phyloP scores from a whole-genome alignment of 1,140 invertebrate species.

The Bombus picipes region DNA sequence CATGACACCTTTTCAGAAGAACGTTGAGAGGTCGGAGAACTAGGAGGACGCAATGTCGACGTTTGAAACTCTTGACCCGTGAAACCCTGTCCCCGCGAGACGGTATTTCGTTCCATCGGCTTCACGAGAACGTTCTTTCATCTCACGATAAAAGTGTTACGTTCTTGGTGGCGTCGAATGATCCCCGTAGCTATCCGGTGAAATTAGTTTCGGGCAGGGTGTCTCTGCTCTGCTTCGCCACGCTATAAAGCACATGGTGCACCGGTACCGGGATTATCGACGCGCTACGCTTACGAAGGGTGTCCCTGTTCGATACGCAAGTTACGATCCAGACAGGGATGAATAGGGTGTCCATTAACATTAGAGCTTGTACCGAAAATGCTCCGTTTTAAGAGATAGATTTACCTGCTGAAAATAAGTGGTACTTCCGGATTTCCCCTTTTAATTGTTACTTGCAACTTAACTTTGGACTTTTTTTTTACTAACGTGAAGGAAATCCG shows the following conservation, averaged over 20 bases:
- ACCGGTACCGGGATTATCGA: conserved; percentile 49
- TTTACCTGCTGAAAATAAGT: conserved; percentile 4
- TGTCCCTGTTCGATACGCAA: conserved; percentile 58
- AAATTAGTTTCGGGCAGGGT: conserved; percentile 63
- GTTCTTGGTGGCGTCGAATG: conserved; percentile 54
- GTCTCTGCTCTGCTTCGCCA: conserved; percentile 8
- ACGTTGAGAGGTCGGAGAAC: neutral
- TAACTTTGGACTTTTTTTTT: too few relatives aligned
- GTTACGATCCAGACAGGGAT: conserved; percentile 29
- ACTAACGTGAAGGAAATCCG: too few relatives aligned
- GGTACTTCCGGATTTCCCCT: neutral
- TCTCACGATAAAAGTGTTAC: conserved; percentile 63
- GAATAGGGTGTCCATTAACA: conserved; percentile 42
- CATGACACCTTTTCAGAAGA: neutral
- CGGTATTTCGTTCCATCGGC: conserved; percentile 52
- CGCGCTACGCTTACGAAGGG: conserved; percentile 42
- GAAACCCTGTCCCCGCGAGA: conserved; percentile 23
- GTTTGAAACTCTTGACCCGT: conserved; percentile 31
- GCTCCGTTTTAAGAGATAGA: neutral
- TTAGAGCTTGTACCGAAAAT: neutral
- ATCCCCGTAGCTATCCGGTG: conserved; percentile 47
- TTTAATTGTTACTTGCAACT: neutral
- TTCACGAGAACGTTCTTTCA: conserved; percentile 37
- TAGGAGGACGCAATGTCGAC: conserved; percentile 1
- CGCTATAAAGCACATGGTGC: conserved; percentile 48